phyloP scores from a whole-genome alignment of 2,797 vertebrate species.

The Carcharodon carcharias region DNA sequence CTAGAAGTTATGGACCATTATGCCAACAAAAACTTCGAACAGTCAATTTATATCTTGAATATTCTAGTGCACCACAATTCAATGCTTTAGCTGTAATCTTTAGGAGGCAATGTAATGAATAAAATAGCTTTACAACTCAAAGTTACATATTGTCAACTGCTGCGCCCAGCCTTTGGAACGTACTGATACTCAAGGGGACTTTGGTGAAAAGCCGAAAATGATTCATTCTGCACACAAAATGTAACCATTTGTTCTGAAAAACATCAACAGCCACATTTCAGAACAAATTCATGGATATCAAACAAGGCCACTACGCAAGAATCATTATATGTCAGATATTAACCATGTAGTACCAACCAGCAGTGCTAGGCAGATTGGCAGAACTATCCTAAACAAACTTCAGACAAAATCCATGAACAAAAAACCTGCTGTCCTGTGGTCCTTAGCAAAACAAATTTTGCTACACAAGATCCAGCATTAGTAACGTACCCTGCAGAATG shows the following conservation, averaged over 20 bases:
- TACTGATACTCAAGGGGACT: not conserved
- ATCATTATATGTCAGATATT: not conserved
- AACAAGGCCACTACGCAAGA: not conserved
- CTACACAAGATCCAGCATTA: not conserved
- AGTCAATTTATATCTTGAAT: not conserved
- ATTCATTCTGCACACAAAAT: not conserved
- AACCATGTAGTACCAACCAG: not conserved
- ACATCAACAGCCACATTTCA: not conserved
- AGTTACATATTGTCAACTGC: not conserved
- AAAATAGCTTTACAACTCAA: not conserved
- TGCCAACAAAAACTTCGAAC: not conserved
- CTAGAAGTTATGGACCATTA: no score
- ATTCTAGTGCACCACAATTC: not conserved
- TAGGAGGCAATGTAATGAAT: not conserved
- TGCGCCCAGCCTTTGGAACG: not conserved
- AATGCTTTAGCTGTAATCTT: not conserved
- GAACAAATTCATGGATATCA: not conserved
- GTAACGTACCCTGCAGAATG: not conserved
- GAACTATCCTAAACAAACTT: not conserved
- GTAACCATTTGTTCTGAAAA: not conserved
- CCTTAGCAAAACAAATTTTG: not conserved
- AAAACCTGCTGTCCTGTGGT: not conserved
- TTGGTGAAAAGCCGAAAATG: not conserved
- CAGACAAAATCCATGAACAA: not conserved
- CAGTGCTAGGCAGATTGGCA: not conserved